Base-by-base conservation (phyloP, 2,888 invertebrate species). In the Lymantria dispar region DNA sequence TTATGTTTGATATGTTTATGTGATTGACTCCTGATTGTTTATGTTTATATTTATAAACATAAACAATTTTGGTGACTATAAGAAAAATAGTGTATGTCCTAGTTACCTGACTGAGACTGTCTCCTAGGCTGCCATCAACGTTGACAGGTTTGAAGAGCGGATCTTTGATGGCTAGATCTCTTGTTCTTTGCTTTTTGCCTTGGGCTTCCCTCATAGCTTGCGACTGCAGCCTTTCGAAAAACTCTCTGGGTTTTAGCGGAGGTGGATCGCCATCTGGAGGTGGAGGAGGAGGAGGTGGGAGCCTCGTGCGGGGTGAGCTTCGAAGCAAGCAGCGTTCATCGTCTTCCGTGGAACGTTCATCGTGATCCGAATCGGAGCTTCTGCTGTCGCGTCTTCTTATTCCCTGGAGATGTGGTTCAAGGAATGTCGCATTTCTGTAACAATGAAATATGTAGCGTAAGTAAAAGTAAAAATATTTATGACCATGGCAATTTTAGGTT, bases 361-460 rank as follows among this genome's bases (percentile, higher is more conserved):
- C 91, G 70, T 86, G 89, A 54, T 91, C 91, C 7, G 91, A 91
- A 68, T 92, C 91, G 7, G 86, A 90, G 78, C 89, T 85, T 60
- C 87, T 68, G 75, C 92, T 83, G 80, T 92, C 75, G 58, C 92
- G 76, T 63, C 92, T 80, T 53, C 90, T 85, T 74, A 94, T 85
- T 43, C 93, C 93, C 74, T 95, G 94, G 61, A 95, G 90, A 78
- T 95, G 95, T 37, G 95, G 95, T 79, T 95, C 95, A 73, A 95
- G 92, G 81, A 95, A 95, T 60, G 94, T 93, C 78, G 95, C 95
- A 89, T 94, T 95, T 91, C 95, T 95, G 93, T 0, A 94, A 94
- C 76, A 84, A 85, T 56, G 33, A 45, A 52, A 39, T 8, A 33
- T 22, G 5, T 22, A 22, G 22, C 5, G 5, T 22, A 22, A 22